Evolutionary conservation across 2,113 vertebrate genomes (phyloP), one percentile per base, ranked within the genome.

Genomic region (Embiotoca jacksoni): DNA sequence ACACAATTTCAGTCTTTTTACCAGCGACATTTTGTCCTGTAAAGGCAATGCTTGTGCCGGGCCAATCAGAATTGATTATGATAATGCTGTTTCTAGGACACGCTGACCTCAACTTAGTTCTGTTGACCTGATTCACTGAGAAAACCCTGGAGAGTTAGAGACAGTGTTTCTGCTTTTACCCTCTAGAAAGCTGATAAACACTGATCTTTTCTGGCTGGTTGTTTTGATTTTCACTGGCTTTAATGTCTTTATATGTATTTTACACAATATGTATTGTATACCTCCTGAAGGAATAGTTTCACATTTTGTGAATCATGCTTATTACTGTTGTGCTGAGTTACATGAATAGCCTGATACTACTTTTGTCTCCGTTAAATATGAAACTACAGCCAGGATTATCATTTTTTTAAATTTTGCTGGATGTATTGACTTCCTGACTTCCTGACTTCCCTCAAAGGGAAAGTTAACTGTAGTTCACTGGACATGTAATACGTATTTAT

Each of bases 31-130:
- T 73, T 65, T 78, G 64, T 41, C 58, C 36, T 53, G 36, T 49
- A 73, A 41, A 60, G 53, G 50, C 23, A 23, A 36, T 2, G 31
- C 63, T 58, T 46, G 49, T 73, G 65, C 47, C 36, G 31, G 31
- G 37, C 67, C 63, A 69, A 66, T 83, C 73, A 33, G 7, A 72
- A 75, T 65, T 73, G 79, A 80, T 87, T 70, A 69, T 49, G 56
- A 39, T 78, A 46, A 86, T 56, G 56, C 41, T 64, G 15, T 63
- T 23, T 82, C n/a, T 6, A 46, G 80, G 82, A 57, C 87, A 53
- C 3, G 6, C 56, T 71, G 63, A 78, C 83, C 62, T 84, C 60
- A 37, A 41, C 57, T 72, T 50, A 47, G 31, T 69, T 76, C 39
- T 76, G n/a, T 57, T 57, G 70, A 71, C 72, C 82, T 81, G 60